Conservation (phyloP, 2,797 vertebrate genomes). For the Poeciliopsis infans region DNA sequence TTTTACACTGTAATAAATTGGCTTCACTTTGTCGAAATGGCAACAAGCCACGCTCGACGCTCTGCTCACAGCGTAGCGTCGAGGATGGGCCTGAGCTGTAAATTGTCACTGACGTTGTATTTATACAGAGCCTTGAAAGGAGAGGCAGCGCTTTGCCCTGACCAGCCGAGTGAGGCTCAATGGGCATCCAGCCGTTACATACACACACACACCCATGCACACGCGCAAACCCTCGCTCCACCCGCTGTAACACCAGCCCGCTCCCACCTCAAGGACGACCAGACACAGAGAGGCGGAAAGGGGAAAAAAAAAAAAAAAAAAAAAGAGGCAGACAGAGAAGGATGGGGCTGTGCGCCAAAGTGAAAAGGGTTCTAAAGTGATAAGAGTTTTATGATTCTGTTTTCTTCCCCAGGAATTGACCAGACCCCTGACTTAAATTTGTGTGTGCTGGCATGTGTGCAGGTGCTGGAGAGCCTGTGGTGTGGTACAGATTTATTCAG, state of each 20-base stretch:
- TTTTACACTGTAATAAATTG: conserved; percentile 81
- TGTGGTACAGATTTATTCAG: conserved; percentile 70
- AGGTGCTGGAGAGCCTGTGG: conserved; percentile 39
- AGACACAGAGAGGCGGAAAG: conserved; percentile 24
- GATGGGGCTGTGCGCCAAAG: conserved; percentile 34
- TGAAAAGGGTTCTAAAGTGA: conserved; percentile 69
- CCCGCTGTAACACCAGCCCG: conserved; percentile 42
- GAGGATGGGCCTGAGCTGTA: conserved; percentile 73
- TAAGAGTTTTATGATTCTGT: conserved; percentile 74
- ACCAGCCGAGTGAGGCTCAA: conserved; percentile 73
- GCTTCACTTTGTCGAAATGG: conserved; percentile 71
- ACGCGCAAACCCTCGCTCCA: conserved; percentile 29
- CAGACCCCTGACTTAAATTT: conserved; percentile 41
- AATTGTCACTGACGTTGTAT: conserved; percentile 78
- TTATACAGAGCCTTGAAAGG: conserved; percentile 76
- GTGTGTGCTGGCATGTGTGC: conserved; percentile 21
- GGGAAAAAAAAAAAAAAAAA: conserved; percentile 10
- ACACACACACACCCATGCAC: neutral
- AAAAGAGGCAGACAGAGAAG: conserved; percentile 25
- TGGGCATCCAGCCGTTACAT: conserved; percentile 59
- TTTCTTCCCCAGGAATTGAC: conserved; percentile 70
- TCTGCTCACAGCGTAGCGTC: conserved; percentile 68
- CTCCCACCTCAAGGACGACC: conserved; percentile 77
- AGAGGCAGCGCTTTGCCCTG: conserved; percentile 59
- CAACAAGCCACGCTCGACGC: conserved; percentile 67